Evolutionary conservation across 2,797 vertebrate genomes (phyloP), one percentile per base, ranked within the genome.

Genomic region (Halcyon smyrnensis): DNA sequence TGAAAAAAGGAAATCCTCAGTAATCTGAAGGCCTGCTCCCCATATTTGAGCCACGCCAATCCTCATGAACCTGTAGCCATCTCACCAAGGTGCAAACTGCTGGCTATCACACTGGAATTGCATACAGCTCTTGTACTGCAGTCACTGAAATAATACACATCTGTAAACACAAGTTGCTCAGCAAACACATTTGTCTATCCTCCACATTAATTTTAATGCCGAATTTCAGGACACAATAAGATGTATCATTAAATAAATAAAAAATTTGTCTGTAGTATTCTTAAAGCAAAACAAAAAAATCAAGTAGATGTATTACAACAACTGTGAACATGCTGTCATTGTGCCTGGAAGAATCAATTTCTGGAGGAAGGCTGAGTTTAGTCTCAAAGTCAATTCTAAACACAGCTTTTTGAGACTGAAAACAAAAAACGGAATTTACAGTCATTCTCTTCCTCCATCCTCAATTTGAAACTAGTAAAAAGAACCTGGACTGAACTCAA

Each of bases 301-400:
- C 34, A 64, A 70, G 75, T 28, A 45, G 27, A 88, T 48, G 4
- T 59, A 74, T 54, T 59, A 76, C 45, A 93, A 54, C 45, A 81
- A 53, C 37, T 89, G 50, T 84, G 70, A 87, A 39, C 36, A 62
- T 63, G 20, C 54, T 87, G 69, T 37, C 64, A 50, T 4, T 67
- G 53, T 56, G 77, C 70, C 53, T 83, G 54, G 63, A 95, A 90
- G 48, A 68, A 91, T 77, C 75, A 77, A 11, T 65, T 86, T 67
- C 80, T 54, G 36, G 27, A 78, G 37, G 68, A 81, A 36, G 30
- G 54, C 62, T 60, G 73, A 87, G 6, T 92, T 84, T 45, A 85
- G 32, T 62, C 53, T 85, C 50, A 9, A 82, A 93, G 70, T 64
- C 60, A 84, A 62, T 76, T 87, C 81, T 84, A 95, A 96, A 87